These are phyloP conservation scores for Myotis findleyi DNA, from an alignment of 2,797 vertebrate genomes.

Conservation along the genomic window DNA sequence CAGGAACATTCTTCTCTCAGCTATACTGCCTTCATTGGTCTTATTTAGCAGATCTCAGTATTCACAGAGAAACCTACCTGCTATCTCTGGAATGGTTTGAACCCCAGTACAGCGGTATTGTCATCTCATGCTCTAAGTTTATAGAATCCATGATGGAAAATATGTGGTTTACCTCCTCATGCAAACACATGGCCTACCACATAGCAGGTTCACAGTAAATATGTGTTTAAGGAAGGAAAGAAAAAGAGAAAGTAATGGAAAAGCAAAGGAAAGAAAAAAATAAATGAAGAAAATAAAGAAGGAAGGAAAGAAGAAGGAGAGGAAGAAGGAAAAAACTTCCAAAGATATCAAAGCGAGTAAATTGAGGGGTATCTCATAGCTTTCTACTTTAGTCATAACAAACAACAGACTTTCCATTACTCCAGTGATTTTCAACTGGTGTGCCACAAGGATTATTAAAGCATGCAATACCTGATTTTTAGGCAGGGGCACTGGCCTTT, in stretches of 20 bases:
- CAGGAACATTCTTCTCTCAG: neutral
- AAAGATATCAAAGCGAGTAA: neutral
- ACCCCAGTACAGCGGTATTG: no score
- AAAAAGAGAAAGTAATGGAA: neutral
- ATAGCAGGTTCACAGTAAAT: neutral
- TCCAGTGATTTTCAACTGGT: neutral
- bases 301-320: no score
- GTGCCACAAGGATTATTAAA: neutral
- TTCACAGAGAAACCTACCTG: neutral
- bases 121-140: neutral
- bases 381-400: neutral
- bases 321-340: neutral
- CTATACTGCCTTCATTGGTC: neutral
- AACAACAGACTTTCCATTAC: neutral
- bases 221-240: neutral
- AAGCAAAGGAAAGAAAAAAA: neutral
- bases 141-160: neutral
- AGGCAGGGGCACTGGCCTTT: neutral
- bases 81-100: neutral
- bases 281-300: neutral
- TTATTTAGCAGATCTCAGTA: neutral
- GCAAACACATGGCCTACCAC: neutral
- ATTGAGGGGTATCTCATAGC: neutral
- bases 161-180: neutral
- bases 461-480: neutral